phyloP scores from a whole-genome alignment of 2,113 vertebrate species.

The Myotis yumanensis region DNA sequence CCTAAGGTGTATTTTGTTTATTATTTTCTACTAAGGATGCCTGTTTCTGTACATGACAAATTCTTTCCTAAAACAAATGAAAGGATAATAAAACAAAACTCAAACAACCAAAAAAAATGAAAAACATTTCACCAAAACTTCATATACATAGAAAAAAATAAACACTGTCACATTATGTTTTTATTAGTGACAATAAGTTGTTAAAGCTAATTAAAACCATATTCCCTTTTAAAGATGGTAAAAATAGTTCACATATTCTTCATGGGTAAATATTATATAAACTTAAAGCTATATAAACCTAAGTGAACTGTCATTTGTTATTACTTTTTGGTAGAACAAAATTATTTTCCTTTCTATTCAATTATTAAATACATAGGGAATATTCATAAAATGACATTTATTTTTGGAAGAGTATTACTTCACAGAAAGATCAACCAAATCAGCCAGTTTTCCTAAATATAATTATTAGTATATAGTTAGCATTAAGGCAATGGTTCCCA shows the following conservation, averaged over 20 bases:
- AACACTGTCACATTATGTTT: not conserved
- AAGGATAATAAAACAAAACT: slow-evolving; percentile 24
- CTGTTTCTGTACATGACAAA: not conserved
- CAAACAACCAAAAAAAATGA: not conserved
- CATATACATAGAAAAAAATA: not conserved
- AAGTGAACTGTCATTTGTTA: not conserved
- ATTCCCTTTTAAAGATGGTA: not conserved
- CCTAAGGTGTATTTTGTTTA: not conserved
- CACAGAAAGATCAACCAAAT: not conserved
- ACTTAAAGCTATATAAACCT: not conserved
- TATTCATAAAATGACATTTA: not conserved
- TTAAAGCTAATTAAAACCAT: not conserved
- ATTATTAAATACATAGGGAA: not conserved
- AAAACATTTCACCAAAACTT: not conserved
- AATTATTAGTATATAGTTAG: not conserved
- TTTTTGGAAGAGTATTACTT: not conserved
- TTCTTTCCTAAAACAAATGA: not conserved
- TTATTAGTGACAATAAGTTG: not conserved
- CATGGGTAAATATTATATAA: not conserved
- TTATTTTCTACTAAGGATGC: not conserved
- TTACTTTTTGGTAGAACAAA: not conserved
- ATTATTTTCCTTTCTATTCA: slow-evolving; percentile 13
- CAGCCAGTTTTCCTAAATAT: not conserved
- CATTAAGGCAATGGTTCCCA: not conserved
- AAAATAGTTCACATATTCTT: not conserved